These are phyloP conservation scores for Seriola aureovittata DNA, from an alignment of 2,113 vertebrate species.

Conservation along the genomic window DNA sequence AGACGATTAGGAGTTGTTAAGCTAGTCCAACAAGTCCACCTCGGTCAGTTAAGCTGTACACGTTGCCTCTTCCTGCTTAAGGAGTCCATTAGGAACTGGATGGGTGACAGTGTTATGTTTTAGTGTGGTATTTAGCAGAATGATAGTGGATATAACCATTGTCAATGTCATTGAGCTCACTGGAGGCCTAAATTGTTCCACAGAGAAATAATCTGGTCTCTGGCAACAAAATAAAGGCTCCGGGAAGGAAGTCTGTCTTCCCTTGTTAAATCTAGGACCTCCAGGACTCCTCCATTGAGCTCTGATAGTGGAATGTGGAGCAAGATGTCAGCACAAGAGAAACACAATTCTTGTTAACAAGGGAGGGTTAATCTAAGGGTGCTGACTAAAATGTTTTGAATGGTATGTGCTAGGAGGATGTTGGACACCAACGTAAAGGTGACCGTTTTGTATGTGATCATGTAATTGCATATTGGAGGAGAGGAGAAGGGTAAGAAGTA, in stretches of 20 bases:
- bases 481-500: constrained; percentile 23
- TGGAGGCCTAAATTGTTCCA: constrained; percentile 28
- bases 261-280: constrained; percentile 11
- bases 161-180: constrained; percentile 51
- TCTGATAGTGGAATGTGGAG: constrained; percentile 42
- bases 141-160: constrained; percentile 18
- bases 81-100: constrained; percentile 36
- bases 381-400: not conserved
- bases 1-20: constrained; percentile 11
- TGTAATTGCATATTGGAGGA: constrained; percentile 76
- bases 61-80: constrained; percentile 33
- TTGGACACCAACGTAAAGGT: constrained; percentile 25
- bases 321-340: constrained; percentile 17
- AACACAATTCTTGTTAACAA: not conserved
- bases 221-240: constrained; percentile 29
- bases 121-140: constrained; percentile 42
- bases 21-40: constrained; percentile 11
- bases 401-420: constrained; percentile 28
- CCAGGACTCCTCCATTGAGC: constrained; percentile 50
- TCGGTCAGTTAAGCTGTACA: constrained; percentile 62
- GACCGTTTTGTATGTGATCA: constrained; percentile 43
- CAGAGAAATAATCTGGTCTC: constrained; percentile 17
- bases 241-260: not conserved
- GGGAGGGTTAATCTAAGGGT: constrained; percentile 3
- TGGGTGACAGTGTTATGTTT: constrained; percentile 10